A percentile compares a stretch with the other conserved stretches of the same genome.
phyloP scores from a whole-genome alignment of 2,113 vertebrate species.

The Zosterops hypoxanthus region DNA sequence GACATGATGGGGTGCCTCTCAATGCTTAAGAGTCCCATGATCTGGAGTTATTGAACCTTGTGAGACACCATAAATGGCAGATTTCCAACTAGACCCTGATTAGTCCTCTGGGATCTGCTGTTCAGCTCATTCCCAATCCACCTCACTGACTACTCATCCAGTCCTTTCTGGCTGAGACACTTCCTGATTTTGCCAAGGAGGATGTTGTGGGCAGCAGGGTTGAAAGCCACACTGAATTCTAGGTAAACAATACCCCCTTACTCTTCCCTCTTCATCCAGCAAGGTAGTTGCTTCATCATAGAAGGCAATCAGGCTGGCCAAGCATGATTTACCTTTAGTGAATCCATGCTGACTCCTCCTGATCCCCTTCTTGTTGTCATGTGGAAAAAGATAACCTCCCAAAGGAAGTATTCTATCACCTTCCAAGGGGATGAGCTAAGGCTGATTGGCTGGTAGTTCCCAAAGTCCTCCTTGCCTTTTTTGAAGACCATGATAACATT shows the following conservation, averaged over 20 bases:
- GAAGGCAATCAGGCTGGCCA: neutral
- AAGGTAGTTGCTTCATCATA: accelerated
- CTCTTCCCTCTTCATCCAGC: neutral
- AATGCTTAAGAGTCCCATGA: neutral
- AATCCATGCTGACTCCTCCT: neutral
- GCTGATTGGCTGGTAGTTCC: neutral
- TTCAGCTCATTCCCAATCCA: neutral
- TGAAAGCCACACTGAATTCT: neutral
- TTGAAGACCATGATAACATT: neutral
- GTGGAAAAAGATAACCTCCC: neutral
- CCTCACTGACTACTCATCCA: neutral
- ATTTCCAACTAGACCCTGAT: neutral
- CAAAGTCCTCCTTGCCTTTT: neutral
- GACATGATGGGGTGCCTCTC: neutral
- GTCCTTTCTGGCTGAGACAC: neutral
- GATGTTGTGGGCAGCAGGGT: neutral
- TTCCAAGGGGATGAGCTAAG: neutral
- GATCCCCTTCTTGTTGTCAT: neutral
- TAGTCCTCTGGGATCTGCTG: neutral
- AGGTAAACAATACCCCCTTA: neutral
- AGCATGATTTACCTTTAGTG: neutral
- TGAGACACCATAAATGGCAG: neutral
- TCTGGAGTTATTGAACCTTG: neutral
- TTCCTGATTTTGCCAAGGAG: neutral
- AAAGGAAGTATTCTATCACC: neutral